Conservation (phyloP, 2,113 vertebrate species). For the Lucifuga dentata region DNA sequence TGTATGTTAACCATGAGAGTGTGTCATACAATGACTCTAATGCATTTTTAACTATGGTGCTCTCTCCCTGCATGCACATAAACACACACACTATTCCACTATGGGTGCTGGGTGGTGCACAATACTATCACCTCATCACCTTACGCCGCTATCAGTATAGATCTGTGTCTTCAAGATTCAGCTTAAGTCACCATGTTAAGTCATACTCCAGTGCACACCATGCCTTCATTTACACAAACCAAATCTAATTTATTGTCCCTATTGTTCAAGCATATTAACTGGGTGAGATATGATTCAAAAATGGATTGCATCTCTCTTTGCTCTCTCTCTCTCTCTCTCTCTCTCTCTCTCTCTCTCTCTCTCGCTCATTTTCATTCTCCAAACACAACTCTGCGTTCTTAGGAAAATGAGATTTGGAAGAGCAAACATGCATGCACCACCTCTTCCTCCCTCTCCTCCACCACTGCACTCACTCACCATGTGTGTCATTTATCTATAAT, state of each 20-base stretch:
- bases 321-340: slow-evolving; percentile 51
- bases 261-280: slow-evolving; percentile 69
- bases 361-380: slow-evolving; percentile 59
- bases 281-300: slow-evolving; percentile 69
- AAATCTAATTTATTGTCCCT: slow-evolving; percentile 62
- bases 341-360: slow-evolving; percentile 64
- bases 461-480: slow-evolving; percentile 78
- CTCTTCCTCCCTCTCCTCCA: slow-evolving; percentile 74
- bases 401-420: slow-evolving; percentile 72
- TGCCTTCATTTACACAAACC: slow-evolving; percentile 55
- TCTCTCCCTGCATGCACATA: too few relatives aligned
- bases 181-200: slow-evolving; percentile 40
- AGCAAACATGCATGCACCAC: slow-evolving; percentile 58
- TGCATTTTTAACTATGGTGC: neutral
- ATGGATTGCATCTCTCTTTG: slow-evolving; percentile 62
- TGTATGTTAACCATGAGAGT: slow-evolving; percentile 13
- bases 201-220: slow-evolving; percentile 43
- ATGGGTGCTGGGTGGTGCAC: neutral
- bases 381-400: slow-evolving; percentile 66
- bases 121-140: slow-evolving; percentile 18
- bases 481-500: slow-evolving; percentile 94
- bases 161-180: slow-evolving; percentile 46
- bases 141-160: slow-evolving; percentile 9
- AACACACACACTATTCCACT: neutral
- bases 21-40: neutral